Evolutionary conservation across 1,140 invertebrate genomes (phyloP), one percentile per base, ranked within the genome.

Genomic region (Aphidius ervi): DNA sequence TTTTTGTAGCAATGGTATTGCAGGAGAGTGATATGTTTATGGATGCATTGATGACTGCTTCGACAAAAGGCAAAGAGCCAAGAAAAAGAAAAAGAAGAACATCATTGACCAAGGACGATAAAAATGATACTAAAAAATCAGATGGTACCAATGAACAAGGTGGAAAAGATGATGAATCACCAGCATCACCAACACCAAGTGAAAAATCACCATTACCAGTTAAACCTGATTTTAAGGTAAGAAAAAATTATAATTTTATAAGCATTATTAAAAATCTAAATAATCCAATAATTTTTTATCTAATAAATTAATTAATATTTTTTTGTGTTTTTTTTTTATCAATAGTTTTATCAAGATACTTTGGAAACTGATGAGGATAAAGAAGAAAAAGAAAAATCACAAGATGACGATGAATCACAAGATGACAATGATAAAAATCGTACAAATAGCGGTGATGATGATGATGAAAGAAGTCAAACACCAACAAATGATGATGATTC

Each of bases 21-120:
- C 88, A 93, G 75, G 94, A 97, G 72, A 94, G 92, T 71, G 92
- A 91, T 72, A 87, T 93, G 75, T 96, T 97, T 71, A 95, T 94
- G 86, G 92, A 95, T 78, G 92, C 92, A 3, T 74, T 97, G n/a
- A 31, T 31, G 23, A 85, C 85, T 3, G 85, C 88, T 5, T 87
- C 86, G 5, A 84, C 82, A 0, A 86, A 88, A 63, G 86, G 89
- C 74, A 88, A 91, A 80, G 87, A 91, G 65, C 84, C 87, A 1
- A 84, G 86, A 55, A 92, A 91, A 67, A 81, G 87, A 45, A 93
- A 92, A 76, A 82, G 90, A n/a, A 81, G 86, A 67, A 82, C 82
- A 3, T 86, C 85, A 52, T 79, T 82, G 6, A 85, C 85, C 3
- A 87, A 86, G 69, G 87, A 90, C 60, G 81, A 68, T 70, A 42